These are phyloP conservation scores for Lasioglossum calceatum DNA, from an alignment of 2,888 invertebrate genomes.

Conservation along the genomic window DNA sequence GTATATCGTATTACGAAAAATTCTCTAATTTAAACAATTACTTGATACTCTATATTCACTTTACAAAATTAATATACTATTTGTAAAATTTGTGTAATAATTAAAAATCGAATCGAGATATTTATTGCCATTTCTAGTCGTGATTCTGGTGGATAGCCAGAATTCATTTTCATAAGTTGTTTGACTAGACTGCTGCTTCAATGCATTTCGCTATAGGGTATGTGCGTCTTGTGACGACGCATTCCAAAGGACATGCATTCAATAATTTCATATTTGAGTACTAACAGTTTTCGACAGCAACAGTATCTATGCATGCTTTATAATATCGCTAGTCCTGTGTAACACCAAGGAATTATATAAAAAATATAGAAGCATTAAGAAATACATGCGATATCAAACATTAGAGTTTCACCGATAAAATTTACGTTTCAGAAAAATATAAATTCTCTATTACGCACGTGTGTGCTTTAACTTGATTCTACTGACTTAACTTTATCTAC, in stretches of 20 bases:
- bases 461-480: conserved; percentile 8
- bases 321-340: conserved; percentile 13
- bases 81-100: background rate
- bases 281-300: conserved; percentile 14
- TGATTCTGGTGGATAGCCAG: conserved; percentile 12
- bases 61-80: background rate
- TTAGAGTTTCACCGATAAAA: conserved; percentile 7
- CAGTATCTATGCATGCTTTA: conserved; percentile 42
- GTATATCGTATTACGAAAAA: background rate
- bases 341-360: conserved; percentile 18
- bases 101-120: conserved; percentile 11
- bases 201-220: conserved; percentile 1
- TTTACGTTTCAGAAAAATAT: conserved; percentile 18
- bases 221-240: conserved; percentile 7
- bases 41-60: conserved; percentile 8
- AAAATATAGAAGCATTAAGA: conserved; percentile 26
- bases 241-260: conserved; percentile 9
- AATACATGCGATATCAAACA: conserved; percentile 20
- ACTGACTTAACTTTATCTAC: conserved; percentile 21
- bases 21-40: conserved; percentile 6
- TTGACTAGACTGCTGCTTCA: conserved; percentile 52
- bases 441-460: conserved; percentile 8
- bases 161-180: conserved; percentile 28
- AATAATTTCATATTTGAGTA: conserved; percentile 17
- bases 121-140: conserved; percentile 8